Evolutionary conservation across 2,888 invertebrate genomes (phyloP).

Genomic region (Zaprionus bogoriensis): DNA sequence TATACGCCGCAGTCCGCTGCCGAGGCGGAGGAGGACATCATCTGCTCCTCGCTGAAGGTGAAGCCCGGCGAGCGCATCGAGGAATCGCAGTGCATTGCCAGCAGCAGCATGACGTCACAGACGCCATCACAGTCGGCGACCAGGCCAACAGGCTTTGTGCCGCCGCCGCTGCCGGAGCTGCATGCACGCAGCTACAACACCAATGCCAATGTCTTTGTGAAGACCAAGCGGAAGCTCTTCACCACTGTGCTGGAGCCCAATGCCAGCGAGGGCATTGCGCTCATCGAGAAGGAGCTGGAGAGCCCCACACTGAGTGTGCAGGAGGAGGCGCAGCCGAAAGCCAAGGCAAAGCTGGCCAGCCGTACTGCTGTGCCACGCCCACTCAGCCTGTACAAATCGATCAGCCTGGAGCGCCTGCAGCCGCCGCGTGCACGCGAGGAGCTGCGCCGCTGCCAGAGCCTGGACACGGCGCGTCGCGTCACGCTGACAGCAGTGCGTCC

Average conservation of each 20-base stretch:
- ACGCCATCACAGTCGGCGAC: not conserved
- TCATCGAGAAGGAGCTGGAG: constrained; percentile 73
- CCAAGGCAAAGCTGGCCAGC: not conserved
- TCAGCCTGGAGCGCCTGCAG: constrained; percentile 66
- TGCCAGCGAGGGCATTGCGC: constrained; percentile 69
- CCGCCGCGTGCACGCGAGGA: constrained; percentile 37
- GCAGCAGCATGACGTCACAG: not conserved
- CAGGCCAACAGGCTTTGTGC: constrained; percentile 53
- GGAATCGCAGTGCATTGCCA: constrained; percentile 59
- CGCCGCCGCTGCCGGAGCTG: constrained; percentile 62
- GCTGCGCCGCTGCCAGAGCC: constrained; percentile 65
- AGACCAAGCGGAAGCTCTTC: constrained; percentile 91
- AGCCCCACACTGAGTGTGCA: constrained; percentile 42
- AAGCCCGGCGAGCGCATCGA: constrained; percentile 81
- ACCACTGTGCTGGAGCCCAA: constrained; percentile 86
- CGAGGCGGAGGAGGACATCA: constrained; percentile 66
- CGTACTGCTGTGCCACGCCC: constrained; percentile 33
- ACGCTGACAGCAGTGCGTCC: constrained; percentile 48
- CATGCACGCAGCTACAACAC: constrained; percentile 54
- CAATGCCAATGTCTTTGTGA: constrained; percentile 88
- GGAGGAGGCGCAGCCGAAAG: constrained; percentile 29
- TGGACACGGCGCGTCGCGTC: constrained; percentile 41
- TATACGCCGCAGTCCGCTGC: not conserved
- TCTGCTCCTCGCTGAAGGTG: constrained; percentile 80
- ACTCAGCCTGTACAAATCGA: constrained; percentile 61